Conservation (phyloP, 2,797 vertebrate species). For the Gymnothorax reevesii region DNA sequence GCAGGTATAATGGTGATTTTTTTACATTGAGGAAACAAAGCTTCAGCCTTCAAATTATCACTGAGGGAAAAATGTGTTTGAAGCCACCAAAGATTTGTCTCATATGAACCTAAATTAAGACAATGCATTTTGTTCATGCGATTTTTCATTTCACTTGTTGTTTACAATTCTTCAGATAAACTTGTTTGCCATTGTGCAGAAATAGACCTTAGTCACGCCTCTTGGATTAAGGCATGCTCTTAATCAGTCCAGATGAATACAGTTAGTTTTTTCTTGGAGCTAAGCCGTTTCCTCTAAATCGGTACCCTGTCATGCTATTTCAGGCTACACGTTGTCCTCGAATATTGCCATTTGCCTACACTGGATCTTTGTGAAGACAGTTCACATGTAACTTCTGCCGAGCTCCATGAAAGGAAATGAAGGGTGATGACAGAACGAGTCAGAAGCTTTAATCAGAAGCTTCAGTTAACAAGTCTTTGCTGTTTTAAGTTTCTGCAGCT, state of each 20-base stretch:
- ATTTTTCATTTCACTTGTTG: neutral
- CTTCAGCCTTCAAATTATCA: neutral
- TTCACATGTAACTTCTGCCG: neutral
- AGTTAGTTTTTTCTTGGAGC: constrained; percentile 9
- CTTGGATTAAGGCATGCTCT: neutral
- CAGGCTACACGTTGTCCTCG: no score
- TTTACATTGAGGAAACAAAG: neutral
- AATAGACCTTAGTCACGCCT: neutral
- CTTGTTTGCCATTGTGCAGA: neutral
- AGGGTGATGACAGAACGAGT: neutral
- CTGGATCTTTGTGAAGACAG: neutral
- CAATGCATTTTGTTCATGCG: neutral
- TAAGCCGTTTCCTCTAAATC: neutral
- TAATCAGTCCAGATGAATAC: constrained; percentile 15
- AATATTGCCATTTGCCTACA: neutral
- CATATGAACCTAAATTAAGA: constrained; percentile 1
- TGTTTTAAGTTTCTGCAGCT: neutral
- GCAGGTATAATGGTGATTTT: no score
- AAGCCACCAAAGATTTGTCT: neutral
- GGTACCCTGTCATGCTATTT: constrained; percentile 10
- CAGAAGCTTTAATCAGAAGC: neutral
- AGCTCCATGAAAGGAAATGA: neutral
- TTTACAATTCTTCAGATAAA: neutral
- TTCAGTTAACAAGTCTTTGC: neutral
- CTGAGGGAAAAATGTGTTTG: neutral